These are phyloP conservation scores for Drosophila barbarae DNA, from an alignment of 2,888 invertebrate genomes.

Conservation along the genomic window DNA sequence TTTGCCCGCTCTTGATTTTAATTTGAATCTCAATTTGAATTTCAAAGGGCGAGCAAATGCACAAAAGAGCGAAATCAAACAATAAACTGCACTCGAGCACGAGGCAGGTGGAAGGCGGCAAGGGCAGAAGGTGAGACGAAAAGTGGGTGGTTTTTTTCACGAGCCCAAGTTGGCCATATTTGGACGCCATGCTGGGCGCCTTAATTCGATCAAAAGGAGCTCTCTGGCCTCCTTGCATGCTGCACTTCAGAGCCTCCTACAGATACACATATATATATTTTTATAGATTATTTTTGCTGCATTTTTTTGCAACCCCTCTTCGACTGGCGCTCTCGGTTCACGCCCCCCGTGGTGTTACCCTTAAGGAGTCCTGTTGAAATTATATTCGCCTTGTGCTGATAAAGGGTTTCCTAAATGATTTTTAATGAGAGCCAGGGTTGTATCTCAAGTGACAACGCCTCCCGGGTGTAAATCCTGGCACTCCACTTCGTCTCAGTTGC, in stretches of 20 bases:
- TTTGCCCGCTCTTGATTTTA: slow-evolving; percentile 47
- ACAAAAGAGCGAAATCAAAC: slow-evolving; percentile 63
- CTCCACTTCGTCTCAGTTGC: slow-evolving; percentile 36
- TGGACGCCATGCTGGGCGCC: slow-evolving; percentile 71
- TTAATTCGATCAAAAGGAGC: slow-evolving; percentile 70
- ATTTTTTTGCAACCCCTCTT: slow-evolving; percentile 25
- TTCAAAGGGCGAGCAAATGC: slow-evolving; percentile 62
- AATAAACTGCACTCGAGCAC: slow-evolving; percentile 74
- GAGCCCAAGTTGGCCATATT: slow-evolving; percentile 71
- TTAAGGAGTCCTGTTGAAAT: slow-evolving; percentile 44
- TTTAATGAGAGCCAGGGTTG: slow-evolving; percentile 64
- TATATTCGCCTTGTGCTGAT: slow-evolving; percentile 34
- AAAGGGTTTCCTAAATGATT: slow-evolving; percentile 72
- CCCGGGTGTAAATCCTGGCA: slow-evolving; percentile 53
- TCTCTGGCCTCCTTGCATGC: slow-evolving; percentile 12
- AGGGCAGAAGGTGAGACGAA: slow-evolving; percentile 1
- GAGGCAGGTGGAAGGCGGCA: slow-evolving; percentile 29
- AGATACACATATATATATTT: not conserved
- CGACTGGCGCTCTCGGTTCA: slow-evolving; percentile 56
- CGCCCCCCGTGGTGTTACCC: slow-evolving; percentile 57
- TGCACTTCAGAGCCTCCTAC: slow-evolving; percentile 7
- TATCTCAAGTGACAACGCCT: slow-evolving; percentile 53
- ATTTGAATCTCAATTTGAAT: slow-evolving; percentile 54
- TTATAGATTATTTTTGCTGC: not conserved
- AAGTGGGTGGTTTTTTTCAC: slow-evolving; percentile 5